Base-by-base conservation (phyloP, 1,140 invertebrate species). In the Plodia interpunctella region DNA sequence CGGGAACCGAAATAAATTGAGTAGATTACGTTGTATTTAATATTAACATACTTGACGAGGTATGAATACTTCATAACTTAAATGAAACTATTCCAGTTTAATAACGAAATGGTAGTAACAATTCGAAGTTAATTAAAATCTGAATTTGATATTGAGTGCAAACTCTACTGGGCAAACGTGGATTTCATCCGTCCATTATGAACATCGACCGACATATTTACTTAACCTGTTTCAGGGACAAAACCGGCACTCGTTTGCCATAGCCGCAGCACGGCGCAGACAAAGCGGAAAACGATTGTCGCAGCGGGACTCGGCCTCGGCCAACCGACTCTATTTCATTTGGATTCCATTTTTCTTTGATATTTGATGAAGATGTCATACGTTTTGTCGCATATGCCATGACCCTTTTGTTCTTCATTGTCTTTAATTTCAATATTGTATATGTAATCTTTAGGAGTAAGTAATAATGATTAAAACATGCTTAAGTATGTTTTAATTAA, bases 101-200 rank as follows among this genome's bases (percentile, higher is more conserved):
- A 44, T 44, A 44, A 44, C 38, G 10, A 44, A 44, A 44, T 15
- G 13, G 30, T 32, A 11, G 38, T 13, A 15, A 44, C 13, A 44
- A 44, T 44, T 15, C 38, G 72, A 72, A 55, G 67, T 83, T 85
- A 85, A 87, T 83, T 85, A 80, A 87, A 86, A 83, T 66, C 70
- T 73, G 75, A 73, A 80, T 72, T 72, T 59, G 55, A 73, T 72
- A 80, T 78, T 78, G 76, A 79, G 68, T 73, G 64, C 68, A 76
- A 80, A 75, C 66, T 72, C 70, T 62, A 71, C 78, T 74, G 68
- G 65, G 59, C 64, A 64, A 56, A 80, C 70, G 63, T 65, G 66
- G 65, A 76, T 73, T 76, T 53, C 67, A 74, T 71, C 70, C 62
- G 62, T 71, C 63, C 63, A 75, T 78, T 76, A 71, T 70, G 65